phyloP scores from a whole-genome alignment of 2,113 vertebrate genomes.

The Bos taurus region DNA sequence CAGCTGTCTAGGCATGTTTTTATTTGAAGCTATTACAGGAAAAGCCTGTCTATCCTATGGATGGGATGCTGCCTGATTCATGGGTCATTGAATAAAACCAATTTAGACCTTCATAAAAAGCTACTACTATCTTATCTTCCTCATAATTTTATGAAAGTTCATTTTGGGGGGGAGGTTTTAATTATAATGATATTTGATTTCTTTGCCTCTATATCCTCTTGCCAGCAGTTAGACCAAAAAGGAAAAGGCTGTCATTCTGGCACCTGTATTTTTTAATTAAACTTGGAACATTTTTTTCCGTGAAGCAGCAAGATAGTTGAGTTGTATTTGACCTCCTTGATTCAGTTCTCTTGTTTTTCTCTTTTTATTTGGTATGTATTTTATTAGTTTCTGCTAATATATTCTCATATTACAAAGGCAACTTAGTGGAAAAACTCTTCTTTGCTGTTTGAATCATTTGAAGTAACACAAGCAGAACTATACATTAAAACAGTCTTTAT shows the following conservation, averaged over 20 bases:
- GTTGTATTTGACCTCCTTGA: not conserved
- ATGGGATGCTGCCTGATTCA: not conserved
- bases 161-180: not conserved
- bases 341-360: not conserved
- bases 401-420: not conserved
- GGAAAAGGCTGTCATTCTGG: not conserved
- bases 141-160: conserved; percentile 4
- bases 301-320: not conserved
- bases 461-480: conserved; percentile 67
- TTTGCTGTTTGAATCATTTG: not conserved
- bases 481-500: conserved; percentile 61
- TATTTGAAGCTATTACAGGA: not conserved
- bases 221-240: not conserved
- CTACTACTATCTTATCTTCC: not conserved
- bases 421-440: not conserved
- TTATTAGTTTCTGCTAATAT: not conserved
- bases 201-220: not conserved
- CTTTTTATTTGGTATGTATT: not conserved
- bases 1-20: not conserved
- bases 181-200: not conserved
- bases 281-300: not conserved
- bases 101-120: not conserved
- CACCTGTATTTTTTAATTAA: not conserved
- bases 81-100: not conserved
- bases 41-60: not conserved